Percentiles rank a stretch among this genome's conserved stretches.
phyloP scores from a whole-genome alignment of 2,797 vertebrate genomes.

The Neosilurus hyrtlii region DNA sequence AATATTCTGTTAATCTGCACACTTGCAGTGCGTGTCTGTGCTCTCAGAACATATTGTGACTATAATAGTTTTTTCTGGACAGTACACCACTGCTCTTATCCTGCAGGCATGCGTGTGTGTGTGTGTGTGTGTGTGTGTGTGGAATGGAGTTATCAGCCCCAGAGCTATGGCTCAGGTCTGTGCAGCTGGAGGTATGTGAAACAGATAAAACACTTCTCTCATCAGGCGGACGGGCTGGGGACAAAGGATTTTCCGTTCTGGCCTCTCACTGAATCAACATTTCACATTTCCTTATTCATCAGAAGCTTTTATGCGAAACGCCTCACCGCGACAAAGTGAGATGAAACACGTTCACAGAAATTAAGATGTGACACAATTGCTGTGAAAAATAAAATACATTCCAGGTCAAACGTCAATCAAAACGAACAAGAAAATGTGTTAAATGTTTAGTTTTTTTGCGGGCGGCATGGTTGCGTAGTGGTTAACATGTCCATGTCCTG shows the following conservation, averaged over 20 bases:
- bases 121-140: conserved; percentile 24
- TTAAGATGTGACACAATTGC: background rate
- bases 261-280: background rate
- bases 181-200: conserved; percentile 49
- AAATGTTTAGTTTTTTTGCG: background rate
- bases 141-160: conserved; percentile 23
- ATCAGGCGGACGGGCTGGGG: conserved; percentile 5
- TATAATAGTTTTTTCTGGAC: background rate
- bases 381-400: background rate
- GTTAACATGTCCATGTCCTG: no score
- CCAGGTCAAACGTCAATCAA: background rate
- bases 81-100: conserved; percentile 3
- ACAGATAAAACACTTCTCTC: conserved; percentile 53
- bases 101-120: conserved; percentile 3
- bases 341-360: background rate
- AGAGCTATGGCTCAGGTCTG: conserved; percentile 16
- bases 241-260: conserved; percentile 41
- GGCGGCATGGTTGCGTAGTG: no score
- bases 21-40: background rate
- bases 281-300: background rate
- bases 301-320: background rate
- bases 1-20: background rate
- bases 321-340: background rate
- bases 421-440: background rate
- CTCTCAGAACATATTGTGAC: background rate